These are phyloP conservation scores for Danio aesculapii DNA, from an alignment of 2,797 vertebrate genomes.

Conservation along the genomic window DNA sequence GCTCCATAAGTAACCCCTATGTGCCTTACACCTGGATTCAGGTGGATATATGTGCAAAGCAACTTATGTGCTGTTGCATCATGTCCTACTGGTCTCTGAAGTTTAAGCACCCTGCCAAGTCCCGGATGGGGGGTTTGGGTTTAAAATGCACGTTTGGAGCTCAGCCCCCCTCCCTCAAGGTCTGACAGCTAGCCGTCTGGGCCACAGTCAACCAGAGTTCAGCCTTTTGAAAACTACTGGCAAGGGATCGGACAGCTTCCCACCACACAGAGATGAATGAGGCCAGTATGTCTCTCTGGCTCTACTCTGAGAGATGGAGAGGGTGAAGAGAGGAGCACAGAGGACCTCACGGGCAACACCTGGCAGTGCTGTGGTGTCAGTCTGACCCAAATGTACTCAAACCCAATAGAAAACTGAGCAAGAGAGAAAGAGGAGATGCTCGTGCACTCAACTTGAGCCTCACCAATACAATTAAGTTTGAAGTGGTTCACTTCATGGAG, in stretches of 20 bases:
- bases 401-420: conserved; percentile 30
- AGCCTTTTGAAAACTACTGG: conserved; percentile 64
- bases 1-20: conserved; percentile 28
- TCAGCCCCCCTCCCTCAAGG: conserved; percentile 42
- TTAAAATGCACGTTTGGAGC: conserved; percentile 60
- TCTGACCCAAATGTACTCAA: conserved; percentile 57
- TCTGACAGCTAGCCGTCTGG: conserved; percentile 54
- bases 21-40: conserved; percentile 18
- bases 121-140: conserved; percentile 39
- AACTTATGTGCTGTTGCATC: conserved; percentile 64
- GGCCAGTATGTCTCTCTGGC: conserved; percentile 52
- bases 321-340: conserved; percentile 33
- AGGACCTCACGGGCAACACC: conserved; percentile 56
- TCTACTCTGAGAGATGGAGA: conserved; percentile 33
- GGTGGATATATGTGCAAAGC: conserved; percentile 60
- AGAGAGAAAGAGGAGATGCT: conserved; percentile 33
- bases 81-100: conserved; percentile 47
- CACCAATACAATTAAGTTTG: conserved; percentile 17
- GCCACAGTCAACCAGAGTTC: conserved; percentile 64
- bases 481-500: neutral
- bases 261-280: conserved; percentile 58
- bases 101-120: conserved; percentile 51
- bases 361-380: conserved; percentile 47
- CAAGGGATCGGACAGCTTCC: conserved; percentile 56
- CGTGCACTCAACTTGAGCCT: conserved; percentile 5